Percentiles rank a stretch among this genome's conserved stretches.
These are phyloP conservation scores for Euphonia xanthogaster DNA, from an alignment of 2,797 vertebrate genomes.

Conservation along the genomic window DNA sequence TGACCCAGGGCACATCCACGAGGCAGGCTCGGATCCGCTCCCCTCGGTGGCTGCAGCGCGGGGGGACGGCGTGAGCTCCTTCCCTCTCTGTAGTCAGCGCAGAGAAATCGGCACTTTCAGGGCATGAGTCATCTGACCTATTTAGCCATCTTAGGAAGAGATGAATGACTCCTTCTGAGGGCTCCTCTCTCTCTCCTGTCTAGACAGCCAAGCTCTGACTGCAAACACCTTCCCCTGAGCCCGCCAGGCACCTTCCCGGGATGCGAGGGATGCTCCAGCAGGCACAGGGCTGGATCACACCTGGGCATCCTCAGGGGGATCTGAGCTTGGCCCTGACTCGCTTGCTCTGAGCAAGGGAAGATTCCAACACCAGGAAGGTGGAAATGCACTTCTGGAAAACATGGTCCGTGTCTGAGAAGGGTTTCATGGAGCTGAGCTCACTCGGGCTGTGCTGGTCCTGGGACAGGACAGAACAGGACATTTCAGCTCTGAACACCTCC, in stretches of 20 bases:
- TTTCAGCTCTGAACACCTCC: neutral
- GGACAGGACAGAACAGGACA: neutral
- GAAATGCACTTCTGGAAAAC: neutral
- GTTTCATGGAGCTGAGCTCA: neutral
- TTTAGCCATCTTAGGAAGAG: constrained; percentile 53
- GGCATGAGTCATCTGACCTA: constrained; percentile 62
- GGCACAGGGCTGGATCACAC: neutral
- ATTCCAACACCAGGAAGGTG: neutral
- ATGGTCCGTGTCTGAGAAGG: neutral
- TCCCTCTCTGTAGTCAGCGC: neutral
- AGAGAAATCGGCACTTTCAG: constrained; percentile 23
- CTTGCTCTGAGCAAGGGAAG: neutral
- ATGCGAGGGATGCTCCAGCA: neutral
- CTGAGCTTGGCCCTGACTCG: neutral
- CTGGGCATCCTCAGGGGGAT: neutral
- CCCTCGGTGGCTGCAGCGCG: neutral
- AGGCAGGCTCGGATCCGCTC: neutral
- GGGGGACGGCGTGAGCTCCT: neutral
- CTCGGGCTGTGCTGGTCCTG: neutral
- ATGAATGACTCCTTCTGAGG: constrained; percentile 43
- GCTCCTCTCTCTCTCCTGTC: constrained; percentile 46
- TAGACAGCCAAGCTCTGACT: constrained; percentile 27
- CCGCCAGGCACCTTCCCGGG: neutral
- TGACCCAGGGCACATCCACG: rapidly evolving
- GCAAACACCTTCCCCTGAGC: constrained; percentile 19